Base-by-base conservation (phyloP, 2,888 invertebrate genomes). In the Callyntrura sp. region DNA sequence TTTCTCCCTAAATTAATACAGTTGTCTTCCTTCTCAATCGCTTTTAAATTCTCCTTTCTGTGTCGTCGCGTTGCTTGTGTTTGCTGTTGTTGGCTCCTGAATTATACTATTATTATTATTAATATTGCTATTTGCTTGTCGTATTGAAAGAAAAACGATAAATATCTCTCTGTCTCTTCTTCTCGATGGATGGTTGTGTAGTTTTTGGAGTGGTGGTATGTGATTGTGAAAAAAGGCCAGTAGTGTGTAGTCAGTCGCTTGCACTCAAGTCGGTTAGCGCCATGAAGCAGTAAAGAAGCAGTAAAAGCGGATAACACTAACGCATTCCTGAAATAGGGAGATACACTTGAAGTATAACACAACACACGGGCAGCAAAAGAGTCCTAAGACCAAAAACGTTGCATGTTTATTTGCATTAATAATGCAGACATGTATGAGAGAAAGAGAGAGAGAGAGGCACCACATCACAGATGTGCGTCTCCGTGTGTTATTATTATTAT, bases 401-500 rank as follows among this genome's bases (percentile, higher is more conserved):
- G 86, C 86, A 79, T 86, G 86, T 86, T 86, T 86, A 86, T 86
- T 79, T 79, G 35, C 78, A 78, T 86, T 79, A 86, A 86, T 86
- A 86, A 86, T 78, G 76, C 60, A 85, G 17, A 60, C 28, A 23
- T 1, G 73, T n/a, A n/a, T n/a, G 45, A 82, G 83, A 28, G 62
- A 55, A 28, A 83, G 81, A 62, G 82, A 43, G 45, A 55, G 76
- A 78, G 76, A 78, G 51, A 55, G 76, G 76, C 25, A 78, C 8
- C 48, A 76, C 48, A 76, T 76, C 48, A 68, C 78, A 86, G 73
- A 76, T 85, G 85, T 76, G 60, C 48, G 57, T 70, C n/a, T 68
- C 5, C 23, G 43, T n/a, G n/a, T n/a, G n/a, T n/a, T n/a, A n/a
- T n/a, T n/a, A n/a, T n/a, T n/a, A n/a, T n/a, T n/a, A n/a, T n/a